These are phyloP conservation scores for Semotilus atromaculatus DNA, from an alignment of 2,797 vertebrate genomes.

Conservation along the genomic window DNA sequence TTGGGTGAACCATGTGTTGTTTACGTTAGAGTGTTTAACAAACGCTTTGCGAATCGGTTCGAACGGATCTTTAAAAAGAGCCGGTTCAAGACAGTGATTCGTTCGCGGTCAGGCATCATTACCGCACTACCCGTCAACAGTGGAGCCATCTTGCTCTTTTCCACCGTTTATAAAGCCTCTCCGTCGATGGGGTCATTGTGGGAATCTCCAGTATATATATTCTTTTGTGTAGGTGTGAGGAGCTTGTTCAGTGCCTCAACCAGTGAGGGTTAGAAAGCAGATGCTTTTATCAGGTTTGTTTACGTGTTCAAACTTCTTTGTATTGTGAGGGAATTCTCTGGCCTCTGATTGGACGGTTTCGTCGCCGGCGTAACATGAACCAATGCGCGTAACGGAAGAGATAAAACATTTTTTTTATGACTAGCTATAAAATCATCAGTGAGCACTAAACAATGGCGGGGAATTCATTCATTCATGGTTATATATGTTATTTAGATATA, in stretches of 20 bases:
- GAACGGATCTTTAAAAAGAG: conserved; percentile 1
- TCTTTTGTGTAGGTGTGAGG: not conserved
- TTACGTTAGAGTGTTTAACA: not conserved
- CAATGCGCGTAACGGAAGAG: conserved; percentile 25
- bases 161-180: not conserved
- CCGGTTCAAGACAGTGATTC: not conserved
- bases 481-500: not conserved
- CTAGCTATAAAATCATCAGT: not conserved
- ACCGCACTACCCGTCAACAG: conserved; percentile 18
- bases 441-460: not conserved
- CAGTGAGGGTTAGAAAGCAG: not conserved
- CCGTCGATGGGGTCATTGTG: not conserved
- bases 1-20: not conserved
- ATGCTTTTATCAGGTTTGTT: conserved; percentile 4
- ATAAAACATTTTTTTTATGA: not conserved
- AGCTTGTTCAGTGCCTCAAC: not conserved
- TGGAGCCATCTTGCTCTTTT: conserved; percentile 60
- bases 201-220: not conserved
- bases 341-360: conserved; percentile 43
- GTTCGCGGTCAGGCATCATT: conserved; percentile 5
- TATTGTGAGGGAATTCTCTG: conserved; percentile 27
- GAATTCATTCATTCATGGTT: not conserved
- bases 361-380: conserved; percentile 4
- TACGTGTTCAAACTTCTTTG: conserved; percentile 48
- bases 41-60: not conserved